phyloP scores from a whole-genome alignment of 2,797 vertebrate genomes.

The Notolabrus celidotus region DNA sequence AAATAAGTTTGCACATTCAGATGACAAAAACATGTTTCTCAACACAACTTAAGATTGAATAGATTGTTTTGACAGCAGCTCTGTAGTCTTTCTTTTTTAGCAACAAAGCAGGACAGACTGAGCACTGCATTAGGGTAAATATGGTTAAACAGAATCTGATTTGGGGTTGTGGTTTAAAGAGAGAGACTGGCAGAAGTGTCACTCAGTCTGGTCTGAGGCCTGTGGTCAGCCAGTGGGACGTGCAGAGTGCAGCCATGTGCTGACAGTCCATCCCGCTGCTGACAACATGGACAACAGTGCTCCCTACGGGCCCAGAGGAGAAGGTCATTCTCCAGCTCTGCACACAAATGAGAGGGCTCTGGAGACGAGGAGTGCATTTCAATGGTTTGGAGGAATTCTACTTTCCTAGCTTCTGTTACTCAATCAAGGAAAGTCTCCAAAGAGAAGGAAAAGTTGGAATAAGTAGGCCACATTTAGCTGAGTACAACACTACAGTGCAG shows the following conservation, averaged over 20 bases:
- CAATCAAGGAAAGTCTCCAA: constrained; percentile 28
- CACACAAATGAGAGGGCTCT: constrained; percentile 28
- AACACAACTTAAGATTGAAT: neutral
- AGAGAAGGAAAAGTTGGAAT: neutral
- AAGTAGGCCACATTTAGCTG: constrained; percentile 13
- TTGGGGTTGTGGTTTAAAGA: constrained; percentile 37
- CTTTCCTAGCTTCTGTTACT: constrained; percentile 6
- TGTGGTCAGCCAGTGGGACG: constrained; percentile 60
- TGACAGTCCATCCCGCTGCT: constrained; percentile 23
- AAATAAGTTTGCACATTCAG: too few relatives aligned
- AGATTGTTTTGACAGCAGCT: neutral
- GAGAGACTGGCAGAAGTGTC: constrained; percentile 56
- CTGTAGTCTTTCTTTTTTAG: constrained; percentile 1
- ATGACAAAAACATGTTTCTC: too few relatives aligned
- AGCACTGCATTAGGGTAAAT: constrained; percentile 28
- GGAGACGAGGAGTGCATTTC: constrained; percentile 39
- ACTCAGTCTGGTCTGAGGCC: constrained; percentile 61
- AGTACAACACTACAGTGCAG: constrained; percentile 8
- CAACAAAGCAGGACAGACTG: constrained; percentile 22
- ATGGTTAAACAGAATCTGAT: constrained; percentile 14
- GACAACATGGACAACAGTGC: constrained; percentile 79
- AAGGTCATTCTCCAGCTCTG: constrained; percentile 54
- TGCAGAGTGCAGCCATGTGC: constrained; percentile 52
- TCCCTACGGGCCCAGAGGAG: constrained; percentile 69
- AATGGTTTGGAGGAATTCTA: constrained; percentile 33